These are phyloP conservation scores for Dermatemys mawii DNA, from an alignment of 2,113 vertebrate species.

Conservation along the genomic window DNA sequence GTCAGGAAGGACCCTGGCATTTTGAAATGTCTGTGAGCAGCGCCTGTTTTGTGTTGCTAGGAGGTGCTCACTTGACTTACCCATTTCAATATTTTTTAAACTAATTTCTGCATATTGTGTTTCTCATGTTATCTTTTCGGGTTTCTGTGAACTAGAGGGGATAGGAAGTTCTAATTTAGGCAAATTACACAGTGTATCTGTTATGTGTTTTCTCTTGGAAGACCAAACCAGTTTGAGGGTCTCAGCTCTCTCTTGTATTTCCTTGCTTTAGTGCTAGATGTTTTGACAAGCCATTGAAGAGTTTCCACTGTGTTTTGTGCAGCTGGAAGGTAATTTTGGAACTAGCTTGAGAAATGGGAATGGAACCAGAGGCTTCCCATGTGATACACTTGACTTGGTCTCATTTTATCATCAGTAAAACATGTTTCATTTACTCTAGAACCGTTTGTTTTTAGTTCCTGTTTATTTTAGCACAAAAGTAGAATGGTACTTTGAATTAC, in stretches of 20 bases:
- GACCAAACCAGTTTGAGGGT: background rate
- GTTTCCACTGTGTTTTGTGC: background rate
- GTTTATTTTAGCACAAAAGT: background rate
- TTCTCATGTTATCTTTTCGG: background rate
- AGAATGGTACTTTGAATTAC: background rate
- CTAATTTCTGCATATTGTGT: background rate
- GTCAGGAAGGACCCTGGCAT: background rate
- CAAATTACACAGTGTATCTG: accelerated
- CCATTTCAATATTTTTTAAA: background rate
- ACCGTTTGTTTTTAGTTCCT: background rate
- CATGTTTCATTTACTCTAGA: background rate
- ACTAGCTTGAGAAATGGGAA: background rate
- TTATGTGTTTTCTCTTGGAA: accelerated
- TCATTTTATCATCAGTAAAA: background rate
- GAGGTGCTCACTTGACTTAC: accelerated
- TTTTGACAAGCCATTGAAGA: background rate
- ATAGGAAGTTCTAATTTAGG: accelerated
- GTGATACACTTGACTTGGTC: accelerated
- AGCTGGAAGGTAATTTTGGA: background rate
- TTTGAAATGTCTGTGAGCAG: background rate
- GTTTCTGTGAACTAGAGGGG: background rate
- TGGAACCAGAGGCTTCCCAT: background rate
- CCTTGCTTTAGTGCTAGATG: background rate
- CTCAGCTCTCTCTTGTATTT: background rate
- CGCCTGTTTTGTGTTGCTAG: background rate